phyloP scores from a whole-genome alignment of 1,140 invertebrate species.

The Dolichoris vasculosae region DNA sequence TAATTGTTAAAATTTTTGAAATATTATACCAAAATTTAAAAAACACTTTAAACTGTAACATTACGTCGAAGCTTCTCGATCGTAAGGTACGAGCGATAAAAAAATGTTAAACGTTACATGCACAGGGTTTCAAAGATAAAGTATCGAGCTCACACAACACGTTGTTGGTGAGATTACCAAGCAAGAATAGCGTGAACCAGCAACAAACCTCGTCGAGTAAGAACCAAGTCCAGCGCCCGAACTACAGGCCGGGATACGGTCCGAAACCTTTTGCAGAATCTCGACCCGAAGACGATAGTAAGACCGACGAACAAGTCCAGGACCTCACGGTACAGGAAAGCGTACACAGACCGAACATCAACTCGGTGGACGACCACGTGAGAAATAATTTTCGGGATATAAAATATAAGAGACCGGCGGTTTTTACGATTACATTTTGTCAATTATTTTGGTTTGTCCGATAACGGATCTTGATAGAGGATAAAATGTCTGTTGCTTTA shows the following conservation, averaged over 20 bases:
- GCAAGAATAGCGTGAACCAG: conserved; percentile 61
- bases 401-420: neutral
- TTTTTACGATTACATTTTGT: neutral
- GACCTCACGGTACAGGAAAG: conserved; percentile 68
- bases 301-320: conserved; percentile 58
- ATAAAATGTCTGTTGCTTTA: too few species aligned
- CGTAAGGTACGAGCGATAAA: neutral
- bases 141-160: conserved; percentile 62
- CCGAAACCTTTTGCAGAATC: conserved; percentile 58
- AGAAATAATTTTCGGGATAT: conserved; percentile 43
- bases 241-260: conserved; percentile 59
- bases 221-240: conserved; percentile 57
- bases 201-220: conserved; percentile 52
- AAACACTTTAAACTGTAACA: too few species aligned
- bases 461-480: too few species aligned
- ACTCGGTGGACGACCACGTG: conserved; percentile 66
- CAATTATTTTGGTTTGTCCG: too few species aligned
- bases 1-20: too few species aligned
- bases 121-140: conserved; percentile 66
- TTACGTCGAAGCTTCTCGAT: too few species aligned
- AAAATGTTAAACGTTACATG: neutral
- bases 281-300: conserved; percentile 62
- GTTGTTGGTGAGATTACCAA: conserved; percentile 64
- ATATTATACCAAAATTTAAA: too few species aligned
- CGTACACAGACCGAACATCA: conserved; percentile 66